Evolutionary conservation across 2,888 invertebrate genomes (phyloP), one percentile per base, ranked within the genome.

Genomic region (Autographa pulchrina): DNA sequence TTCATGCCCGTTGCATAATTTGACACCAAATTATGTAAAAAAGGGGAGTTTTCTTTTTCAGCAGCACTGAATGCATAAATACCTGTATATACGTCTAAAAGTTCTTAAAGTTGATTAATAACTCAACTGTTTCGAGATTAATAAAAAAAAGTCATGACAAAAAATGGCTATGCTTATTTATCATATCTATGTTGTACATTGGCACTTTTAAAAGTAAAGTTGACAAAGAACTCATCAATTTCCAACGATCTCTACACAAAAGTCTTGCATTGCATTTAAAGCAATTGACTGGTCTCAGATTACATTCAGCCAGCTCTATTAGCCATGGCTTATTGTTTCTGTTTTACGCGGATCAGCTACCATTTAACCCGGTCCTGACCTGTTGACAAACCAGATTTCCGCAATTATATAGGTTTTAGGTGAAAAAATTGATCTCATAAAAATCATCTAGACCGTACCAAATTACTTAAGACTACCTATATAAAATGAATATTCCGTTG

Each of bases 361-460:
- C 25, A 56, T 56, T 25, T 31, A 65, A 79, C 76, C 77, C 70
- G 60, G 35, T 14, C 62, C 31, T 56, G 20, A 62, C 54, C 1
- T 13, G 9, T 25, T 58, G 56, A 25, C 43, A 72, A 72, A 72
- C 77, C 65, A 80, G 77, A 78, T 77, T 72, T 78, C 81, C 77
- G 77, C 60, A 20, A 62, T 72, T 35, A n/a, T 11, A 35, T 25
- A 20, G 48, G 67, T 31, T 54, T 70, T 38, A 48, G 54, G 48
- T 52, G 16, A 38, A 74, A 20, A 43, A 43, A 14, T 16, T 5
- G n/a, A 6, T n/a, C 48, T n/a, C n/a, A 2, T n/a, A n/a, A 16
- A 48, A 48, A 48, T 6, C 6, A n/a, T n/a, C n/a, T 48, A 48
- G n/a, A 48, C n/a, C n/a, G 16, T 48, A n/a, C 6, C n/a, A 2